Percentiles rank a stretch among this genome's conserved stretches.
phyloP scores from a whole-genome alignment of 2,888 invertebrate genomes.

The Catocala fraxini region DNA sequence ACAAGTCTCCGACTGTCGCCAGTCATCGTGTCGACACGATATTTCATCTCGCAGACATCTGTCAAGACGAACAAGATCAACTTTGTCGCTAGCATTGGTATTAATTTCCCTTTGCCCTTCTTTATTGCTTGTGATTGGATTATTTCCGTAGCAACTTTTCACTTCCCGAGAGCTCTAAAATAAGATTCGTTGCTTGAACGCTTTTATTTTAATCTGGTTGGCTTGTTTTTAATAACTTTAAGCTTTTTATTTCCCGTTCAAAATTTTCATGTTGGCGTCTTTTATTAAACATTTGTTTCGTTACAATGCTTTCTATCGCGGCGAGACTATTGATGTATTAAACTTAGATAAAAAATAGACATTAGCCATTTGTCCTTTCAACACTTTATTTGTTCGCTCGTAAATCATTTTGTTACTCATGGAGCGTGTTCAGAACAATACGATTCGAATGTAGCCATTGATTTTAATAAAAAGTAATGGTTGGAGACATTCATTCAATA shows the following conservation, averaged over 20 bases:
- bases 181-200: conserved; percentile 62
- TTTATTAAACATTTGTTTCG: conserved; percentile 41
- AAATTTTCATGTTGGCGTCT: conserved; percentile 38
- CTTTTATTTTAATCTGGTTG: conserved; percentile 60
- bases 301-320: conserved; percentile 20
- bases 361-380: conserved; percentile 74
- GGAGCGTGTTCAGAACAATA: conserved; percentile 57
- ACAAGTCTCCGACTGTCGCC: conserved; percentile 49
- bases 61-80: conserved; percentile 77
- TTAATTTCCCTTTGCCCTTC: conserved; percentile 78
- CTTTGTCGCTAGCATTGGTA: conserved; percentile 76
- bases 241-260: conserved; percentile 43
- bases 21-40: conserved; percentile 63
- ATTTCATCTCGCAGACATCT: conserved; percentile 79
- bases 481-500: conserved; percentile 52
- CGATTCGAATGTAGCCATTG: conserved; percentile 57
- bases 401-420: conserved; percentile 70
- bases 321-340: conserved; percentile 66
- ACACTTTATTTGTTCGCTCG: conserved; percentile 66
- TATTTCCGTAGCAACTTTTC: conserved; percentile 76
- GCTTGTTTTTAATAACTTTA: conserved; percentile 53
- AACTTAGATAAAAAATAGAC: conserved; percentile 69
- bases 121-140: conserved; percentile 81
- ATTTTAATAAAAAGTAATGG: conserved; percentile 60
- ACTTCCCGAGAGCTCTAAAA: conserved; percentile 68